These are phyloP conservation scores for Corynorhinus townsendii DNA, from an alignment of 2,113 vertebrate species.

Conservation along the genomic window DNA sequence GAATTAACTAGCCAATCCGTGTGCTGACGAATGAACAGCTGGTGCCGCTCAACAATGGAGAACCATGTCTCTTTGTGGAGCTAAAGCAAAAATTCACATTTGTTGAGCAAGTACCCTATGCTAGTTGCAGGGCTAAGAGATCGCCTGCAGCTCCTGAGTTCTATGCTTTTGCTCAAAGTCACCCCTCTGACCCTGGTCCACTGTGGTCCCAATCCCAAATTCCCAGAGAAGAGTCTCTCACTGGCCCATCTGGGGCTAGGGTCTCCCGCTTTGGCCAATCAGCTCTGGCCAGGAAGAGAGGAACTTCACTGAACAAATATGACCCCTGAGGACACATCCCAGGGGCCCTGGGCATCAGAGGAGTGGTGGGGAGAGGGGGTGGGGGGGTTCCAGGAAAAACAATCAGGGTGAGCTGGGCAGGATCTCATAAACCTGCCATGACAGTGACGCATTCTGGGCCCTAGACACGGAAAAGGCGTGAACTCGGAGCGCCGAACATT, in stretches of 20 bases:
- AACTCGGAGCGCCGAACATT: background rate
- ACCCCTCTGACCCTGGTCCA: background rate
- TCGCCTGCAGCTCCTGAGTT: background rate
- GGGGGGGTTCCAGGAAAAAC: background rate
- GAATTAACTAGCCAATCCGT: background rate
- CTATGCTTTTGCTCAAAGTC: background rate
- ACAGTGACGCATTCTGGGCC: background rate
- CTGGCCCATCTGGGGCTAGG: background rate
- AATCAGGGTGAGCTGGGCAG: background rate
- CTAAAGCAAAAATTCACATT: background rate
- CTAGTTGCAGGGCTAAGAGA: background rate
- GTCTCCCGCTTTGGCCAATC: background rate
- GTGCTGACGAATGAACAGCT: background rate
- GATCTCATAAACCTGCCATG: background rate
- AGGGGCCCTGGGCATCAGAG: too few species aligned
- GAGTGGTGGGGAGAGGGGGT: rapidly evolving
- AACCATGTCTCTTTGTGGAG: background rate
- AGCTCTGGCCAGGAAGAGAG: background rate
- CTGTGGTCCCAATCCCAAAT: background rate
- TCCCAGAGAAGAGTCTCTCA: background rate
- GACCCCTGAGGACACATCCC: background rate
- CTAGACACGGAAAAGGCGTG: background rate
- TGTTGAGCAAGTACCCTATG: background rate
- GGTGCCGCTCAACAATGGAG: background rate
- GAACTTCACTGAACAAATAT: background rate